These are phyloP conservation scores for Eulemur rufifrons DNA, from an alignment of 2,113 vertebrate species.

Conservation along the genomic window DNA sequence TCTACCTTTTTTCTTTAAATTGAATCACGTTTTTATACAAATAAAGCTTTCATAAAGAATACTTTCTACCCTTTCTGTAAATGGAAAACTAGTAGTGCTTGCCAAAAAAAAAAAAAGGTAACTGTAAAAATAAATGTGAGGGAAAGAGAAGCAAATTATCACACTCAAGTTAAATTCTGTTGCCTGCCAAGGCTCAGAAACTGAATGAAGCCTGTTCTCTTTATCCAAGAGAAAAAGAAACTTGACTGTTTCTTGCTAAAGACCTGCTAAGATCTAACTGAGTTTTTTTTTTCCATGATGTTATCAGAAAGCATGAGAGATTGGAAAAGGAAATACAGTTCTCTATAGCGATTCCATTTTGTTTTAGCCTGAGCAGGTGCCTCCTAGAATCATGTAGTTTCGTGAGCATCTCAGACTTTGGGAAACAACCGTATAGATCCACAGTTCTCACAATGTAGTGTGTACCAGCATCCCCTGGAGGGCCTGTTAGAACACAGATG, in stretches of 20 bases:
- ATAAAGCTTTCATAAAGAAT: slow-evolving; percentile 20
- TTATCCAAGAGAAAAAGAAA: neutral
- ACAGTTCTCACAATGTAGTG: neutral
- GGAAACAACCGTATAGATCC: neutral
- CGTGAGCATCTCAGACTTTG: neutral
- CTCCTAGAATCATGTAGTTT: neutral
- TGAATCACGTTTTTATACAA: slow-evolving; percentile 9
- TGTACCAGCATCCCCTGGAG: neutral
- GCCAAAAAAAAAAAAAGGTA: neutral
- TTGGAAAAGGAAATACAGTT: neutral
- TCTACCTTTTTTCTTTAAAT: slow-evolving; percentile 36
- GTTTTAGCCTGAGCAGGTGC: neutral
- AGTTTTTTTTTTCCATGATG: neutral
- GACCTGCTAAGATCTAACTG: neutral
- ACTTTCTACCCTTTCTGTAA: neutral
- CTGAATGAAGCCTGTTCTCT: neutral
- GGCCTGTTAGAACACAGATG: neutral
- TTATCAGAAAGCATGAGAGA: neutral
- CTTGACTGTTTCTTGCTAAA: neutral
- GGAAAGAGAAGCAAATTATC: neutral
- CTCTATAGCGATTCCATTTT: neutral
- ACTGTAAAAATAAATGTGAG: neutral
- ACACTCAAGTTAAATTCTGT: neutral
- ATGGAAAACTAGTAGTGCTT: slow-evolving; percentile 29
- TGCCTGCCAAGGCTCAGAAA: neutral